Evolutionary conservation across 2,888 invertebrate genomes (phyloP), one percentile per base, ranked within the genome.

Genomic region (Myopa testacea): DNA sequence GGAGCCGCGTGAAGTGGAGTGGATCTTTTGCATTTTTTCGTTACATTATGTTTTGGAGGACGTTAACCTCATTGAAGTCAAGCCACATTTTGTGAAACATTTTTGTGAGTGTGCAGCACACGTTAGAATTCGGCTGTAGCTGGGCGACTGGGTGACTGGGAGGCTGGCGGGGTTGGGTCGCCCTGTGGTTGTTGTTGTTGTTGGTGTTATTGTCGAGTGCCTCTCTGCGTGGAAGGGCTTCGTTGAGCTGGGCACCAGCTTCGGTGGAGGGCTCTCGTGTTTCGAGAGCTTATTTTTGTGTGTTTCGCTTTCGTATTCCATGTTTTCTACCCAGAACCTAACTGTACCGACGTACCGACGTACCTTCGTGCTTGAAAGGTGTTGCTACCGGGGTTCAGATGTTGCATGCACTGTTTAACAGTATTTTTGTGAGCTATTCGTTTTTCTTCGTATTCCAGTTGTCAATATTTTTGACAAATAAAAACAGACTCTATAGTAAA

Each of bases 41-140:
- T 81, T 79, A 79, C 78, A 82, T 82, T 82, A 82, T 82, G 83
- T 83, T 83, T 82, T 80, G 83, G 81, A 83, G 82, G 82, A 81
- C 82, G 81, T 83, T 83, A 78, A 82, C 82, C 83, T 80, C 80
- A 81, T 81, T 81, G 81, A 81, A 80, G 80, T 77, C 79, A 63
- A 16, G 50, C 40, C 40, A 69, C 63, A 68, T 76, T 76, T 73
- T 76, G 73, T 76, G 71, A 78, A 74, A 80, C 68, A 79, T 77
- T 75, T 82, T 82, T 75, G 80, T 68, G 78, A 81, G 80, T 81
- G 81, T 78, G 78, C 77, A 78, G 78, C 81, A 79, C 78, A 80
- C 72, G 80, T 79, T 81, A 80, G 80, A 83, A 81, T 79, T 82
- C 78, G 80, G 79, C 81, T 80, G 60, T 60, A 68, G 70, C 26